phyloP scores from a whole-genome alignment of 2,888 invertebrate species.

The Macaria liturata region DNA sequence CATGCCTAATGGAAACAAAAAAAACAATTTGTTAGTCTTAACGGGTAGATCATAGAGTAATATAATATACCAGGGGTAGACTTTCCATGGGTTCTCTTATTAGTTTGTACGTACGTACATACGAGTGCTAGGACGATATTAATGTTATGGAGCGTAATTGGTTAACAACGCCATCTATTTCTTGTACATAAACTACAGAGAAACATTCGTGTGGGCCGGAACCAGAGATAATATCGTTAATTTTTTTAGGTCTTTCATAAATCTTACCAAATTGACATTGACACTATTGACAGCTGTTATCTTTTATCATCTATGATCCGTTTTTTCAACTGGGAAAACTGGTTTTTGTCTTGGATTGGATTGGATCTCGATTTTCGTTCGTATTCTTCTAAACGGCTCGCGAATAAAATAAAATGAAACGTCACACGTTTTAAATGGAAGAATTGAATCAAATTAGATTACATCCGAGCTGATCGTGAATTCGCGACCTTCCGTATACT shows the following conservation, averaged over 20 bases:
- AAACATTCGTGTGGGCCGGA: conserved; percentile 1
- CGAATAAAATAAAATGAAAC: conserved; percentile 59
- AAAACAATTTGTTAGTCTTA: too few relatives aligned
- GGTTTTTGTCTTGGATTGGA: conserved; percentile 56
- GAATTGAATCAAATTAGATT: conserved; percentile 50
- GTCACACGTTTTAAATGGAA: conserved; percentile 55
- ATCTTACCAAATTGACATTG: conserved; percentile 13
- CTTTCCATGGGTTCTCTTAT: too few relatives aligned
- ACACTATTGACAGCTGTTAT: conserved; percentile 17
- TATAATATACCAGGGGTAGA: too few relatives aligned
- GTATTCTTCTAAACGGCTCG: conserved; percentile 52
- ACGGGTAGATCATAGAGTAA: too few relatives aligned
- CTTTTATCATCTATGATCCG: conserved; percentile 33
- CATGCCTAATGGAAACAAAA: too few relatives aligned
- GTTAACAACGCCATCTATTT: conserved; percentile 35
- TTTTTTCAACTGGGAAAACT: conserved; percentile 39
- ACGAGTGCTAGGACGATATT: too few relatives aligned
- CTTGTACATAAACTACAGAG: too few relatives aligned
- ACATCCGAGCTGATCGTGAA: conserved; percentile 50
- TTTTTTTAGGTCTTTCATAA: conserved; percentile 41
- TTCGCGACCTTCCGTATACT: conserved; percentile 61
- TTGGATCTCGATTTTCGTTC: conserved; percentile 48
- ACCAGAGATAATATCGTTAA: conserved; percentile 39
- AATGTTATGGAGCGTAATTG: too few relatives aligned
- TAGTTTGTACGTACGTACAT: too few relatives aligned